A percentile compares a stretch with the other conserved stretches of the same genome.
These are phyloP conservation scores for Dromaius novaehollandiae DNA, from an alignment of 2,113 vertebrate genomes.

Conservation along the genomic window DNA sequence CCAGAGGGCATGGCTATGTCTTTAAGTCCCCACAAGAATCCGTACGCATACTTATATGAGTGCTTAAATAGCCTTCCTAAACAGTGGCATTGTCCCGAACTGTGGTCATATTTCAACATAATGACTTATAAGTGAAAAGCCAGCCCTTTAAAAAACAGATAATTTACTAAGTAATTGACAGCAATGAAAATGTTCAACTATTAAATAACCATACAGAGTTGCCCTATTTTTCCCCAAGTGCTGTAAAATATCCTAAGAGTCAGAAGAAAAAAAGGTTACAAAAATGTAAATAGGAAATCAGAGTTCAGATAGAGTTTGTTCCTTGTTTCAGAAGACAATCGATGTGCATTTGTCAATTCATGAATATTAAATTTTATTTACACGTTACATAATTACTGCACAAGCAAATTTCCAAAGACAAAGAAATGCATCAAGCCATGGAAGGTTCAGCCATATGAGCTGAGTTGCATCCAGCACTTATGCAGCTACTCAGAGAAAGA, in stretches of 20 bases:
- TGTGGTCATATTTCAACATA: background rate
- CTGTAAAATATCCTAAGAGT: background rate
- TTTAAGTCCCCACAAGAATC: background rate
- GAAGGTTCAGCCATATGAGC: background rate
- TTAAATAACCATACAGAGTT: background rate
- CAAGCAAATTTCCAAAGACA: background rate
- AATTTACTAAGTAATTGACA: slow-evolving; percentile 7
- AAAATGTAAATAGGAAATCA: background rate
- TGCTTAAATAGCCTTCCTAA: background rate
- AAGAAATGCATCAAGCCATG: background rate
- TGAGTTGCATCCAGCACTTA: background rate
- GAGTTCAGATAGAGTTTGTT: background rate
- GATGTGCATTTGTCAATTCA: background rate
- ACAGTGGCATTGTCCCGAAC: background rate
- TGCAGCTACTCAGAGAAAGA: background rate
- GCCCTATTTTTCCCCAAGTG: background rate
- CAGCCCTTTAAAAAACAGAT: background rate
- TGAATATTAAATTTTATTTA: slow-evolving; percentile 1
- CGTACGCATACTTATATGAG: background rate
- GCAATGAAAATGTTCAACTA: background rate
- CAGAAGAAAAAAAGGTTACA: background rate
- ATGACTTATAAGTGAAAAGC: background rate
- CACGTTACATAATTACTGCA: background rate
- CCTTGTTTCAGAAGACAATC: background rate
- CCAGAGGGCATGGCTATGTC: background rate